These are phyloP conservation scores for Macrostomum lignano DNA, from an alignment of 1,140 invertebrate species.

Conservation along the genomic window DNA sequence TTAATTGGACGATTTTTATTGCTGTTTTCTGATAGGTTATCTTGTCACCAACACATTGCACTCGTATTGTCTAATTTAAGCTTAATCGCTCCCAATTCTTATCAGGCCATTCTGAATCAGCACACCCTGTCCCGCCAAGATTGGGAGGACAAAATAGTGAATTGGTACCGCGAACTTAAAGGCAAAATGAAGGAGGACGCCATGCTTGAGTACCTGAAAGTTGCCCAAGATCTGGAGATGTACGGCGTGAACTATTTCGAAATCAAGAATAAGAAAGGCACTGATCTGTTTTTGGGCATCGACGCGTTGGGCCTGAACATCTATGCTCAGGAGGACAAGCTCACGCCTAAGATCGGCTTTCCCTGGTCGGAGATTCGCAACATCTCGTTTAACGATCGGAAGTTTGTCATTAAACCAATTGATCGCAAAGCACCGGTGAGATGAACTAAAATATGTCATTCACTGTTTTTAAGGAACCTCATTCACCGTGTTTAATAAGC, in stretches of 20 bases:
- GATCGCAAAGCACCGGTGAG: slow-evolving; percentile 51
- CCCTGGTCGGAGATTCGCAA: slow-evolving; percentile 96
- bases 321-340: slow-evolving; percentile 79
- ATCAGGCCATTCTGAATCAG: slow-evolving; percentile 65
- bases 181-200: slow-evolving; percentile 45
- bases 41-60: no score
- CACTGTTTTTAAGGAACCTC: no score
- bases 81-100: no score
- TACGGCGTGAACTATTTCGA: slow-evolving; percentile 77
- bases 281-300: slow-evolving; percentile 79
- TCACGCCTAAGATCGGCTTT: slow-evolving; percentile 59
- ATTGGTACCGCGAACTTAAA: slow-evolving; percentile 72
- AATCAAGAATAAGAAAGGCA: slow-evolving; percentile 80
- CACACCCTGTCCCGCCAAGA: slow-evolving; percentile 90
- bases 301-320: slow-evolving; percentile 87
- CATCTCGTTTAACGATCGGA: slow-evolving; percentile 81
- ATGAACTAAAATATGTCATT: no score
- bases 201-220: slow-evolving; percentile 19
- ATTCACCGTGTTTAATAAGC: no score
- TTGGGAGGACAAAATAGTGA: slow-evolving; percentile 89
- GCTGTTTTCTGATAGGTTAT: no score
- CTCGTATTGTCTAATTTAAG: no score
- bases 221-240: slow-evolving; percentile 96
- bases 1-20: no score
- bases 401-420: slow-evolving; percentile 96